phyloP scores from a whole-genome alignment of 2,888 invertebrate species.

The Timema podura region DNA sequence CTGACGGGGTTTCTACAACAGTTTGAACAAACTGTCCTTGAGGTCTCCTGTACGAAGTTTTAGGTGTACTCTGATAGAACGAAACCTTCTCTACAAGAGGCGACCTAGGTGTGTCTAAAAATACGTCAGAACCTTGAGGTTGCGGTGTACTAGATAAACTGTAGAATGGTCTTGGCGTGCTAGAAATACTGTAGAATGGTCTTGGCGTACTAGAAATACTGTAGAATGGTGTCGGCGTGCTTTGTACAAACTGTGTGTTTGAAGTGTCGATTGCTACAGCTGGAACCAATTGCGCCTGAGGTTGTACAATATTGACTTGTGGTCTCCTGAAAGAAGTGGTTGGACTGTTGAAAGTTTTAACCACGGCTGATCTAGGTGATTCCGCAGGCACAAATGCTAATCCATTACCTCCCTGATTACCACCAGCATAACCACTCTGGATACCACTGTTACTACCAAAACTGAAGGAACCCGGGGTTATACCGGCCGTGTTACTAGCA shows the following conservation, averaged over 20 bases:
- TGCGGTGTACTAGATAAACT: neutral
- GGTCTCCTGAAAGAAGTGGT: no score
- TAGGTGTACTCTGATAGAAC: neutral
- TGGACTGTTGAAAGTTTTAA: no score
- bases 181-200: neutral
- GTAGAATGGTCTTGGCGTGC: neutral
- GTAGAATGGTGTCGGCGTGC: neutral
- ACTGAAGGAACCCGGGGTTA: no score
- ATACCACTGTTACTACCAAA: no score
- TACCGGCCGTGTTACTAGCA: neutral
- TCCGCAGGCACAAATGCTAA: no score
- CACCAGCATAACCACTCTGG: neutral
- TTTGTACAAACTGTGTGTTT: neutral
- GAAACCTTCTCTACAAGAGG: no score
- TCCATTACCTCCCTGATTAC: no score
- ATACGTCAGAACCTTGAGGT: neutral
- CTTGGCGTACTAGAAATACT: neutral
- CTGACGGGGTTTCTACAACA: neutral
- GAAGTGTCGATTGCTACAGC: neutral
- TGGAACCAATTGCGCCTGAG: neutral
- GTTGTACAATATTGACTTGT: neutral
- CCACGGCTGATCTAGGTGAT: no score
- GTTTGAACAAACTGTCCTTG: slow-evolving; percentile 12
- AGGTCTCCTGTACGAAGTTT: neutral
- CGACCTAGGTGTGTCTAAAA: neutral